Conservation (phyloP, 2,888 invertebrate species). For the Rhogogaster chlorosoma region DNA sequence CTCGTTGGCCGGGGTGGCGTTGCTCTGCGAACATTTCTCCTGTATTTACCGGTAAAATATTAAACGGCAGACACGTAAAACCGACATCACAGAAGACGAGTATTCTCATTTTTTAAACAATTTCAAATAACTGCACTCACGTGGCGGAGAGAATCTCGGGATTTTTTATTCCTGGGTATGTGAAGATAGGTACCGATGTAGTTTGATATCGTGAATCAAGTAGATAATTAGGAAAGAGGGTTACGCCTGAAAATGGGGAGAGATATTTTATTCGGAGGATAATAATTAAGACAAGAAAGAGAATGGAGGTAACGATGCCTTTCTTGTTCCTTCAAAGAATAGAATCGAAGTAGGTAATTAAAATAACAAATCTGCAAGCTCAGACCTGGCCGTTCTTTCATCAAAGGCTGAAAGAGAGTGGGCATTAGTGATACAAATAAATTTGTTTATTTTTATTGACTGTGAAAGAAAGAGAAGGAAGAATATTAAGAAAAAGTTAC, state of each 20-base stretch:
- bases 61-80: conserved; percentile 11
- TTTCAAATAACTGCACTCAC: neutral
- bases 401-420: conserved; percentile 56
- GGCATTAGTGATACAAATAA: conserved; percentile 74
- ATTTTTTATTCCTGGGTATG: neutral
- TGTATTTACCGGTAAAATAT: conserved; percentile 5
- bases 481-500: conserved; percentile 51
- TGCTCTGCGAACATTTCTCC: conserved; percentile 12
- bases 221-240: conserved; percentile 9
- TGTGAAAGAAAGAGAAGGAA: conserved; percentile 2
- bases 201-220: neutral
- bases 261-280: neutral
- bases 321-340: conserved; percentile 37
- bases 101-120: neutral
- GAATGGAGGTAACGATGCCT: conserved; percentile 27
- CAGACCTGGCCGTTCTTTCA: conserved; percentile 3
- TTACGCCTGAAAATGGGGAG: neutral
- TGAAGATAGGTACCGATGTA: neutral
- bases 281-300: neutral
- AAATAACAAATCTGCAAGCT: conserved; percentile 43
- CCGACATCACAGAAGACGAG: neutral
- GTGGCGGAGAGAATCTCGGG: neutral
- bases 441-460: conserved; percentile 74
- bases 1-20: neutral
- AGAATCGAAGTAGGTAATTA: conserved; percentile 47